Percentiles rank a stretch among this genome's conserved stretches.
These are phyloP conservation scores for Antrozous pallidus DNA, from an alignment of 2,797 vertebrate genomes.

Conservation along the genomic window DNA sequence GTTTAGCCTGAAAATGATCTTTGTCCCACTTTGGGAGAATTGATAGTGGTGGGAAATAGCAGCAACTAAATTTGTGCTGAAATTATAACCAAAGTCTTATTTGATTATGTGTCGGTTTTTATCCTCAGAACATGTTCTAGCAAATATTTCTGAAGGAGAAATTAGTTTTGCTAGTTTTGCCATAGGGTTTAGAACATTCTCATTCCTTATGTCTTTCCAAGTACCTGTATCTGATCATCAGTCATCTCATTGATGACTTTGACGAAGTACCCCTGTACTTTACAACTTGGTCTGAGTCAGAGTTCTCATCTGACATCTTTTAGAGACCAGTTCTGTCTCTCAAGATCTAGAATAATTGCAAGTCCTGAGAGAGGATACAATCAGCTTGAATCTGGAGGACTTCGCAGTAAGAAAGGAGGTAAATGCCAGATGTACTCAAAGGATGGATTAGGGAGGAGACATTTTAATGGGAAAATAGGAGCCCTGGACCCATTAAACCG, in stretches of 20 bases:
- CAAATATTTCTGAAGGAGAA: conserved; percentile 46
- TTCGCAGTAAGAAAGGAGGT: neutral
- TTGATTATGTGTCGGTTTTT: conserved; percentile 32
- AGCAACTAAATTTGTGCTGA: conserved; percentile 42
- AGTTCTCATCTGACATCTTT: conserved; percentile 21
- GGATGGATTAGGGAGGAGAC: neutral
- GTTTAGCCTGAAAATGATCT: conserved; percentile 47
- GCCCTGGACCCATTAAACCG: neutral
- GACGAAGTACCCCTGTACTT: conserved; percentile 14
- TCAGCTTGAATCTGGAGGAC: conserved; percentile 18
- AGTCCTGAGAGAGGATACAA: neutral
- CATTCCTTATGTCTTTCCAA: neutral
- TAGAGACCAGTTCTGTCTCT: conserved; percentile 3
- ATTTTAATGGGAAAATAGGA: conserved; percentile 37
- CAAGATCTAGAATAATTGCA: conserved; percentile 14
- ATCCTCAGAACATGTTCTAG: conserved; percentile 36
- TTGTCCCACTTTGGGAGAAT: conserved; percentile 40
- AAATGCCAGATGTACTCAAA: conserved; percentile 28
- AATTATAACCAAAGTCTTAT: conserved; percentile 44
- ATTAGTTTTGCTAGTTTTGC: conserved; percentile 21
- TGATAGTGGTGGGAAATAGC: conserved; percentile 59
- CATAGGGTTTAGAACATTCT: neutral
- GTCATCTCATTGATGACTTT: neutral
- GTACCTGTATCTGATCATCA: conserved; percentile 10
- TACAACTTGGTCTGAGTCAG: conserved; percentile 18